These are phyloP conservation scores for Tholera decimalis DNA, from an alignment of 2,888 invertebrate species.

Conservation along the genomic window DNA sequence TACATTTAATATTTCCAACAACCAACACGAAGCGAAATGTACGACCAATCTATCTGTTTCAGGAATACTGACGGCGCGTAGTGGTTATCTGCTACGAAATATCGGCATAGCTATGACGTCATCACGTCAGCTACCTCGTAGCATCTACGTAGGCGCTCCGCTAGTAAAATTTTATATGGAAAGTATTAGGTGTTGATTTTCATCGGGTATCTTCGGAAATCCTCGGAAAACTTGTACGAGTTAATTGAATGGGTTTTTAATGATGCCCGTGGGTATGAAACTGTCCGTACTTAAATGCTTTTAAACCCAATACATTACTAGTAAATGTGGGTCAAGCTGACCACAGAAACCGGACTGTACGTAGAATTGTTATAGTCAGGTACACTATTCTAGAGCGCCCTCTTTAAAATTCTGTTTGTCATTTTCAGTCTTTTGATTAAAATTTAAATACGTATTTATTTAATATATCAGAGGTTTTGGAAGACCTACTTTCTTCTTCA, in stretches of 20 bases:
- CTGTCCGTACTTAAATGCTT: conserved; percentile 60
- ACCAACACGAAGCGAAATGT: neutral
- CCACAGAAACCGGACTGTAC: conserved; percentile 23
- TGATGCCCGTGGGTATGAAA: conserved; percentile 54
- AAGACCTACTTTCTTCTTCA: conserved; percentile 1
- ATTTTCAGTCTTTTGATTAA: conserved; percentile 43
- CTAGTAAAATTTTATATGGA: conserved; percentile 4
- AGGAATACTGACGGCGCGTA: conserved; percentile 2
- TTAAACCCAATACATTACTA: conserved; percentile 59
- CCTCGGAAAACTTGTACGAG: conserved; percentile 27
- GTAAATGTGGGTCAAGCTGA: conserved; percentile 59
- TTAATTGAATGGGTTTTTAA: conserved; percentile 65
- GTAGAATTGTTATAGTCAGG: conserved; percentile 8
- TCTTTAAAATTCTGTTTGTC: conserved; percentile 42
- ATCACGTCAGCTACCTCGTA: conserved; percentile 31
- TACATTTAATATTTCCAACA: neutral
- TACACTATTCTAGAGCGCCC: conserved; percentile 16
- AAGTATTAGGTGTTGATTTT: conserved; percentile 5
- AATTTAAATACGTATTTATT: conserved; percentile 33
- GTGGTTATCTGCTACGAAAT: conserved; percentile 22
- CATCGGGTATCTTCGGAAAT: conserved; percentile 18
- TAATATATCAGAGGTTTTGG: conserved; percentile 23
- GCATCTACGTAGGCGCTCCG: conserved; percentile 3
- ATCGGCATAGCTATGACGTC: conserved; percentile 34
- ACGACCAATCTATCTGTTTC: neutral